These are phyloP conservation scores for Dryoscopus gambensis DNA, from an alignment of 2,113 vertebrate genomes.

Conservation along the genomic window DNA sequence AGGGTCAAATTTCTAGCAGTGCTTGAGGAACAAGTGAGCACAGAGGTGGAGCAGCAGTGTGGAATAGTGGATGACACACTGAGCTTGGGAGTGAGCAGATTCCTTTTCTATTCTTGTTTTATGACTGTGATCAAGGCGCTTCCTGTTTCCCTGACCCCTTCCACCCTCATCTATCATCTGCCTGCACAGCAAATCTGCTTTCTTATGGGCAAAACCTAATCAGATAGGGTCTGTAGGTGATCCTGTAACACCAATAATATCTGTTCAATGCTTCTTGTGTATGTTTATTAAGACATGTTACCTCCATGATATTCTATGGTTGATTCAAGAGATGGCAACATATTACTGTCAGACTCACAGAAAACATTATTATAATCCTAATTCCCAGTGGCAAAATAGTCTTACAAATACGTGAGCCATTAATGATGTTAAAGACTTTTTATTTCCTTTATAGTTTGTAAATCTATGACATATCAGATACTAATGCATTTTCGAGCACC, in stretches of 20 bases:
- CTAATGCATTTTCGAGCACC: not conserved
- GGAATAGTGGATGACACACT: not conserved
- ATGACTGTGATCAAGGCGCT: not conserved
- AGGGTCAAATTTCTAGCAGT: not conserved
- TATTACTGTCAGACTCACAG: not conserved
- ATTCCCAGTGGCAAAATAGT: not conserved
- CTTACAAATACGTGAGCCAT: not conserved
- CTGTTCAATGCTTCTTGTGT: not conserved
- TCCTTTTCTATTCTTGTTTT: not conserved
- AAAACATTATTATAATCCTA: not conserved
- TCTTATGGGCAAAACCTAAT: not conserved
- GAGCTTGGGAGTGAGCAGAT: not conserved
- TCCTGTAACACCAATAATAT: not conserved
- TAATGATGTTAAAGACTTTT: not conserved
- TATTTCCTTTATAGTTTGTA: not conserved
- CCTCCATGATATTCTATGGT: not conserved
- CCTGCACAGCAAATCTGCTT: not conserved
- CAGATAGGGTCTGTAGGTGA: not conserved
- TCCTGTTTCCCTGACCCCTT: constrained; percentile 20
- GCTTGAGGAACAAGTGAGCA: not conserved
- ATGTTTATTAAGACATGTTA: not conserved
- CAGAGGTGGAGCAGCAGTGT: not conserved
- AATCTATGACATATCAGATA: not conserved
- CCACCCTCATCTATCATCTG: not conserved
- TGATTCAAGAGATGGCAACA: not conserved